These are phyloP conservation scores for Papilio aristodemus DNA, from an alignment of 1,140 invertebrate genomes.

Conservation along the genomic window DNA sequence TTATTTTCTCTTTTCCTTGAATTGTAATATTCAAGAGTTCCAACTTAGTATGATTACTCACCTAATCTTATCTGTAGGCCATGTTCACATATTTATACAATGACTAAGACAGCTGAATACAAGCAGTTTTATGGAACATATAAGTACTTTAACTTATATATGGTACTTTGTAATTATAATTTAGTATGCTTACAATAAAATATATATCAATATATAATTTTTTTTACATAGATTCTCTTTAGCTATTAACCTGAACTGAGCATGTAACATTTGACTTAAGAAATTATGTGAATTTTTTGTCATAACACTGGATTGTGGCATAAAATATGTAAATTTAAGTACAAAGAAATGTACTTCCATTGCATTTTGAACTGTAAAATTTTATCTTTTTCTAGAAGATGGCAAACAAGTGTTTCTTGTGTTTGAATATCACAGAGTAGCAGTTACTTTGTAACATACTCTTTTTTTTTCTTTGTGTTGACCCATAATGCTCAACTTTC, in stretches of 20 bases:
- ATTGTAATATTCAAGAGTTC: constrained; percentile 64
- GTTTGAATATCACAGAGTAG: too few species aligned
- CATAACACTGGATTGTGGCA: not conserved
- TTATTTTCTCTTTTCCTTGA: constrained; percentile 52
- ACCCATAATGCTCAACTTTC: constrained; percentile 44
- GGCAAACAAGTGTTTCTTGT: too few species aligned
- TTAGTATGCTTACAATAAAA: not conserved
- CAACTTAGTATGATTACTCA: constrained; percentile 65
- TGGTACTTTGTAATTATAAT: not conserved
- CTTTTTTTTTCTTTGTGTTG: constrained; percentile 27
- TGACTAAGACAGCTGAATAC: constrained; percentile 53
- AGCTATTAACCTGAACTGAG: too few species aligned
- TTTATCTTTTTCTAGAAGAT: not conserved
- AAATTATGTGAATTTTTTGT: too few species aligned
- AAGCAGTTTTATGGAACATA: constrained; percentile 32
- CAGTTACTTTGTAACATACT: too few species aligned
- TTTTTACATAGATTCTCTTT: too few species aligned
- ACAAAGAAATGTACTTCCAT: not conserved
- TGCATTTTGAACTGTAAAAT: not conserved
- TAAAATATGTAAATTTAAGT: not conserved
- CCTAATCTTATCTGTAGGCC: constrained; percentile 69
- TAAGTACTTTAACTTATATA: not conserved
- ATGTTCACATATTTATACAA: constrained; percentile 61
- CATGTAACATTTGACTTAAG: too few species aligned
- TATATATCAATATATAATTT: not conserved